Evolutionary conservation across 2,888 invertebrate species (phyloP).

Genomic region (Perithous albicinctus): DNA sequence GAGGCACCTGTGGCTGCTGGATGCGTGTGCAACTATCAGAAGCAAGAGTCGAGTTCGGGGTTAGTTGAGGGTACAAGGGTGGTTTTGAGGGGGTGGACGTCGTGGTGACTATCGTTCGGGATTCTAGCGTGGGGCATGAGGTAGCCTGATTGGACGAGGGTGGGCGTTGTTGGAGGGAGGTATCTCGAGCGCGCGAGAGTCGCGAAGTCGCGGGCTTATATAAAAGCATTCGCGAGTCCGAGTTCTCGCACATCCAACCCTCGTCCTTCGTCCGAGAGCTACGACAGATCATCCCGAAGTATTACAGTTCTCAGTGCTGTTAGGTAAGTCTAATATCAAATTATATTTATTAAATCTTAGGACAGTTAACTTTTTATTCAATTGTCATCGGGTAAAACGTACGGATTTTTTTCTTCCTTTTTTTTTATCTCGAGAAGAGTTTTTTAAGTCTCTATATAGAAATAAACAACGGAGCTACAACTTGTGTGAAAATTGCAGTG

Average conservation of each 20-base stretch:
- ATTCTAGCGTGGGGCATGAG: constrained; percentile 64
- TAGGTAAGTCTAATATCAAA: constrained; percentile 56
- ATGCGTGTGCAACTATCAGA: constrained; percentile 45
- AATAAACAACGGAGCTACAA: neutral
- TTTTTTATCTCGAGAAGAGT: neutral
- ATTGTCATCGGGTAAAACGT: neutral
- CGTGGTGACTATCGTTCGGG: constrained; percentile 53
- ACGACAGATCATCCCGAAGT: constrained; percentile 43
- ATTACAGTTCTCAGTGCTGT: constrained; percentile 34
- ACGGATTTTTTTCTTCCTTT: neutral
- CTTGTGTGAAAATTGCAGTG: neutral
- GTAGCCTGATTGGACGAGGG: constrained; percentile 78
- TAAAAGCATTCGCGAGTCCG: constrained; percentile 78
- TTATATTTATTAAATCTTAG: neutral
- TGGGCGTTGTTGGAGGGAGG: constrained; percentile 71
- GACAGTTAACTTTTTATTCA: neutral
- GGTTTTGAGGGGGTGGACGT: constrained; percentile 41
- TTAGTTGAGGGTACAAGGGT: constrained; percentile 40
- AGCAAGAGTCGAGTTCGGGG: constrained; percentile 57
- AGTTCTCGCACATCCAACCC: constrained; percentile 76
- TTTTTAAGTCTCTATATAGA: neutral
- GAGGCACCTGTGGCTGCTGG: constrained; percentile 68
- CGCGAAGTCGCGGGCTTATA: constrained; percentile 77
- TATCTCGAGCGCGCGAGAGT: constrained; percentile 65
- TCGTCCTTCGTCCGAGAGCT: constrained; percentile 69